Evolutionary conservation across 2,113 vertebrate species (phyloP), one percentile per base, ranked within the genome.

Genomic region (Ardeotis arabs): DNA sequence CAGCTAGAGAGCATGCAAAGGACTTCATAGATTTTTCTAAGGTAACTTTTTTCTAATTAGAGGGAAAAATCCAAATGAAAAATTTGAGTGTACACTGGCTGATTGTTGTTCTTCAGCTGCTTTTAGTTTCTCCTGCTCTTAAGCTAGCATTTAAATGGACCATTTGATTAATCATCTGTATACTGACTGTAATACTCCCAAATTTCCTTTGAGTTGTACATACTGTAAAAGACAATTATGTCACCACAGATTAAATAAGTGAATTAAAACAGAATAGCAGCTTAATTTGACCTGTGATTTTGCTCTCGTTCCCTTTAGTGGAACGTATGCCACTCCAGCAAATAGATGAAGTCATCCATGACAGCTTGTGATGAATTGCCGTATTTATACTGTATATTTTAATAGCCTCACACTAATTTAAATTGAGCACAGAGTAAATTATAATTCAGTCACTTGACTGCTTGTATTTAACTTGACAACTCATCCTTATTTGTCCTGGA

Each of bases 361-460:
- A 98, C 98, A 98, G 98, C 97, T 97, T 82, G 98, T 99, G 99
- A 99, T 99, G 98, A 99, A 99, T 99, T 98, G 98, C 98, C 98
- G 98, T 98, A 98, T 99, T 99, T 98, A 98, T 98, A 98, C 97
- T 98, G 98, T 98, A 98, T 98, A 98, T 99, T 99, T 99, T 99
- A 99, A 99, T 99, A 98, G 99, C 98, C 98, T 98, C 98, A 98
- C 98, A 97, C 99, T 99, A 99, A 99, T 99, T 99, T 99, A 98
- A 97, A 98, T 97, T 98, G 99, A 99, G 98, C 98, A 98, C 98
- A 98, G 98, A 98, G 98, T 98, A 98, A 98, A 99, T 98, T 98
- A 98, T 99, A 99, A 99, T 99, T 99, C 98, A 98, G 97, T 98
- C 98, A 98, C 98, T 99, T 98, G 98, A 98, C 98, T 98, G 98